Base-by-base conservation (phyloP, 2,888 invertebrate genomes). In the Chloroclysta siterata region DNA sequence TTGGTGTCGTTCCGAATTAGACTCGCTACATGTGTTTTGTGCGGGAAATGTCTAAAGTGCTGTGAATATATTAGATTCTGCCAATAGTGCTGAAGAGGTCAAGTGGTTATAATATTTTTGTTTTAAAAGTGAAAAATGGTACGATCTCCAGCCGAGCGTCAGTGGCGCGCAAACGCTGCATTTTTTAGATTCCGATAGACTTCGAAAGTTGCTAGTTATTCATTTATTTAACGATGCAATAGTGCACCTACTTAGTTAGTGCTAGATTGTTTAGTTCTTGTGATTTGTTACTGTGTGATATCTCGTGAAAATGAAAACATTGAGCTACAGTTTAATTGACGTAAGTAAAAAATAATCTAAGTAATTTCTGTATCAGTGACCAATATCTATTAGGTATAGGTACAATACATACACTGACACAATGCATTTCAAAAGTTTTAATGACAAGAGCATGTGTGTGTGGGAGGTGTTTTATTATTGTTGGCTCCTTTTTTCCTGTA, bases 1-100 rank as follows among this genome's bases (percentile, higher is more conserved):
- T 85, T 84, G 82, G 78, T 81, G 82, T 79, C 79, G 83, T 71
- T 78, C 85, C 69, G 83, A 84, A 79, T 83, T 84, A 81, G 81
- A 78, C 76, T 74, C 75, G 74, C 73, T 76, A 72, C 79, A 72
- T 80, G 80, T 78, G 78, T 82, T 79, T 78, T 78, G 80, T 78
- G 78, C 75, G 75, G 72, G 70, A 75, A 80, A 78, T 80, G 80
- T 75, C 80, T 77, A 79, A 79, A 79, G 74, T 82, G 75, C 73
- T 74, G 78, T 79, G 78, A 76, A 76, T 73, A 63, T 73, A 67
- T 69, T 71, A 64, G 69, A 72, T 69, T 72, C 75, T 73, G 72
- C 65, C 68, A 33, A 66, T 71, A 70, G 74, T 77, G 63, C 44
- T 67, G 59, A 65, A 60, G 69, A 68, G 67, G 53, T 65, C 60